These are phyloP conservation scores for Volucella inflata DNA, from an alignment of 2,888 invertebrate genomes.

Conservation along the genomic window DNA sequence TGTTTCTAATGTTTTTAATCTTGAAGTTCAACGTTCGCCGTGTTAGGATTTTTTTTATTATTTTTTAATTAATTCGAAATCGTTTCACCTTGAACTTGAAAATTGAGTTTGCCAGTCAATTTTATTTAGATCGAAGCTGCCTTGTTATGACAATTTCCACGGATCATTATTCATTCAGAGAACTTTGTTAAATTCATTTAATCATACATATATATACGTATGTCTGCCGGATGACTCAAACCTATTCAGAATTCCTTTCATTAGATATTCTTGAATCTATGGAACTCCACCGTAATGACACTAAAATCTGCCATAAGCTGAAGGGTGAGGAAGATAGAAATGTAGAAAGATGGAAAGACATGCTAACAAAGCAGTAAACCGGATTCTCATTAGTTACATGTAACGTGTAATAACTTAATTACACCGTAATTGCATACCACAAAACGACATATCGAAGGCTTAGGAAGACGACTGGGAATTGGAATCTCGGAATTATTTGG, in stretches of 20 bases:
- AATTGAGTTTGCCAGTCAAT: conserved; percentile 10
- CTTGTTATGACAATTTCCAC: conserved; percentile 5
- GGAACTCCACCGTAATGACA: neutral
- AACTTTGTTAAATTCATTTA: neutral
- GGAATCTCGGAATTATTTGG: conserved; percentile 11
- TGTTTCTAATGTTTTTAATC: conserved; percentile 41
- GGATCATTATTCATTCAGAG: conserved; percentile 7
- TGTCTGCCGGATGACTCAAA: neutral
- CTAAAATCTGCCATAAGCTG: neutral
- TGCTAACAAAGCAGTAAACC: conserved; percentile 18
- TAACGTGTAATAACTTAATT: conserved; percentile 34
- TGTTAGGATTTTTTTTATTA: neutral
- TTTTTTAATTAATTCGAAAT: conserved; percentile 40
- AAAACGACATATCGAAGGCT: neutral
- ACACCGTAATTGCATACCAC: conserved; percentile 19
- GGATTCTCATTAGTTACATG: conserved; percentile 26
- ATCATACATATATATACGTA: neutral
- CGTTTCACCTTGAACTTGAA: conserved; percentile 47
- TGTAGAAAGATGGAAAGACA: neutral
- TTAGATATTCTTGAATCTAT: conserved; percentile 3
- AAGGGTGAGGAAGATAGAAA: no score
- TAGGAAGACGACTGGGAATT: neutral
- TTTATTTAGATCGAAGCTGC: conserved; percentile 10
- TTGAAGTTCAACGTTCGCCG: conserved; percentile 48
- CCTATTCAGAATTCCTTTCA: neutral